phyloP scores from a whole-genome alignment of 2,888 invertebrate species.

The Hypomecis punctinalis region DNA sequence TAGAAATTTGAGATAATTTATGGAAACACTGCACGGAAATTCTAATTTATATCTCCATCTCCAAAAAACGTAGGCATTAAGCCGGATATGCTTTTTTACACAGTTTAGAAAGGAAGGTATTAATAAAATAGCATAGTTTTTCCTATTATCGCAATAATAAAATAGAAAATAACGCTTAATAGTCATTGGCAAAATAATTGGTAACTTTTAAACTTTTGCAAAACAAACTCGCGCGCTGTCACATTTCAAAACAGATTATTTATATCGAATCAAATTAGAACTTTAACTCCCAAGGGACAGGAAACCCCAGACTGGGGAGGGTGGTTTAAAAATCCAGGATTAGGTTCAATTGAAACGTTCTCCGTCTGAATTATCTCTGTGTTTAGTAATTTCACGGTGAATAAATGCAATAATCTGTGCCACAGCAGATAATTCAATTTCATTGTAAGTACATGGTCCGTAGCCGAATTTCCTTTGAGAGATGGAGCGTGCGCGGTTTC shows the following conservation, averaged over 20 bases:
- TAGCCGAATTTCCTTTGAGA: conserved; percentile 83
- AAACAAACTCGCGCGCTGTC: neutral
- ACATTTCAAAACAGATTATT: neutral
- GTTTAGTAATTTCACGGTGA: conserved; percentile 76
- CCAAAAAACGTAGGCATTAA: too few species aligned
- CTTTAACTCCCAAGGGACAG: conserved; percentile 13
- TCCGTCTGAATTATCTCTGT: conserved; percentile 54
- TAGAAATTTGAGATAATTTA: neutral
- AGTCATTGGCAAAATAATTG: too few species aligned
- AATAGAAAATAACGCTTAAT: too few species aligned
- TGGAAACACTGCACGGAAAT: neutral
- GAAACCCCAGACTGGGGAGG: conserved; percentile 1
- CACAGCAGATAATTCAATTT: conserved; percentile 79
- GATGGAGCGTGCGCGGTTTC: conserved; percentile 71
- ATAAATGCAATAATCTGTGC: conserved; percentile 77
- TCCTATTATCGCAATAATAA: too few species aligned
- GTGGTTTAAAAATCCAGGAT: conserved; percentile 23
- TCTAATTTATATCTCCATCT: too few species aligned
- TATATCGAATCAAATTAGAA: conserved; percentile 1
- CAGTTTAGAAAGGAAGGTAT: too few species aligned
- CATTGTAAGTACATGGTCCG: conserved; percentile 77
- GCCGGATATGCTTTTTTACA: too few species aligned
- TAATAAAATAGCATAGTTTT: too few species aligned
- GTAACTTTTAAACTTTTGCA: too few species aligned
- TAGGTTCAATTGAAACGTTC: conserved; percentile 50